Evolutionary conservation across 2,797 vertebrate genomes (phyloP).

Genomic region (Thamnophis elegans): DNA sequence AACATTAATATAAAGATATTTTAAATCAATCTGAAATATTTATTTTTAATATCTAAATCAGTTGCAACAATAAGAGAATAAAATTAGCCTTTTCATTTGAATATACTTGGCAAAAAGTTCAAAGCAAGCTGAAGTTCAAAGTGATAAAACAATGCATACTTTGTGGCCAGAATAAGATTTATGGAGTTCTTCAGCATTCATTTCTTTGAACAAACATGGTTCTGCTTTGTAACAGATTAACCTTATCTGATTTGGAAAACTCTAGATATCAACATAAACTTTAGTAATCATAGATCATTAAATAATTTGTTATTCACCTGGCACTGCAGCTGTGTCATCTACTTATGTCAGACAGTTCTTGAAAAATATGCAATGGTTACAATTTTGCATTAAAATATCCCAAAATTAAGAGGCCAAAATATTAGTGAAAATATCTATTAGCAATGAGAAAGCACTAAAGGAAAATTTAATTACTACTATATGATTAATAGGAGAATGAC

Average conservation of each 20-base stretch:
- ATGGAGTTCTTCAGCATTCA: background rate
- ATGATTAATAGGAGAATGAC: background rate
- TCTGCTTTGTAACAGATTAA: background rate
- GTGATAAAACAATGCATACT: background rate
- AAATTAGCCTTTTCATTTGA: background rate
- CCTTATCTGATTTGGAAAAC: background rate
- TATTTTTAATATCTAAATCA: background rate
- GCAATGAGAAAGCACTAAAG: background rate
- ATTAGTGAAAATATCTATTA: background rate
- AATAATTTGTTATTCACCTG: background rate
- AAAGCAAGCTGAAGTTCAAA: background rate
- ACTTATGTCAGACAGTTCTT: background rate
- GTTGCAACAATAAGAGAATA: background rate
- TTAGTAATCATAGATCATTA: background rate
- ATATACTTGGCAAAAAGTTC: background rate
- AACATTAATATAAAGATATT: background rate
- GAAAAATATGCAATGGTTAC: background rate
- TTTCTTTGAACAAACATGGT: constrained; percentile 14
- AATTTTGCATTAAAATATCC: background rate
- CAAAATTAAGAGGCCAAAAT: background rate
- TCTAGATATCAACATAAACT: background rate
- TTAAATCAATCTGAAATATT: background rate
- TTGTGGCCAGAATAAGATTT: background rate
- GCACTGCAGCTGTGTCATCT: background rate
- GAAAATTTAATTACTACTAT: background rate